Conservation (phyloP, 2,888 invertebrate species). For the Eulithis testata region DNA sequence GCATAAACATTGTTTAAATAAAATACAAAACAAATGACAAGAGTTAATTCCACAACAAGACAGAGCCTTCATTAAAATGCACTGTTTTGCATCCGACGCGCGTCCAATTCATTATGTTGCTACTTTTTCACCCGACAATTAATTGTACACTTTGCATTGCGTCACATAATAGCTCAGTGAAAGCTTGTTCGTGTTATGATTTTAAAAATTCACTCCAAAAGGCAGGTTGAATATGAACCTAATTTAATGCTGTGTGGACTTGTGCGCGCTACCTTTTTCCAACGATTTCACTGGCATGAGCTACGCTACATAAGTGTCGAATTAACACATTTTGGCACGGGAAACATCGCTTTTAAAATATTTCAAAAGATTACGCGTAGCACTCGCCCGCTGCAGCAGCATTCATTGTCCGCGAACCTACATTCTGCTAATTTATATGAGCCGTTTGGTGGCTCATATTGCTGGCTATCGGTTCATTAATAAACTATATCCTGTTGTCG, state of each 20-base stretch:
- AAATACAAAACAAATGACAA: conserved; percentile 10
- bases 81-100: conserved; percentile 35
- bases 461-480: conserved; percentile 73
- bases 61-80: conserved; percentile 24
- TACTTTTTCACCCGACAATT: conserved; percentile 35
- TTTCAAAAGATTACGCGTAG: conserved; percentile 65
- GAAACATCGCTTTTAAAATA: conserved; percentile 64
- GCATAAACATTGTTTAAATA: background rate
- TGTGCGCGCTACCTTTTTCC: conserved; percentile 56
- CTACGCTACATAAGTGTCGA: conserved; percentile 60
- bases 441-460: conserved; percentile 63
- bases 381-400: conserved; percentile 55
- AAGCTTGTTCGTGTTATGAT: conserved; percentile 47
- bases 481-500: conserved; percentile 69
- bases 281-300: conserved; percentile 58
- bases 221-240: conserved; percentile 54
- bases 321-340: conserved; percentile 73
- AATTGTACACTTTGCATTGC: conserved; percentile 40
- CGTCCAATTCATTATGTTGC: conserved; percentile 34
- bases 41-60: conserved; percentile 16
- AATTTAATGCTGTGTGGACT: conserved; percentile 58
- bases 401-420: conserved; percentile 65
- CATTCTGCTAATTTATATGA: conserved; percentile 69
- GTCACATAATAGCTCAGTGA: conserved; percentile 44
- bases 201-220: conserved; percentile 49